Conservation (phyloP, 2,797 vertebrate species). For the Gymnoscopelus braueri region DNA sequence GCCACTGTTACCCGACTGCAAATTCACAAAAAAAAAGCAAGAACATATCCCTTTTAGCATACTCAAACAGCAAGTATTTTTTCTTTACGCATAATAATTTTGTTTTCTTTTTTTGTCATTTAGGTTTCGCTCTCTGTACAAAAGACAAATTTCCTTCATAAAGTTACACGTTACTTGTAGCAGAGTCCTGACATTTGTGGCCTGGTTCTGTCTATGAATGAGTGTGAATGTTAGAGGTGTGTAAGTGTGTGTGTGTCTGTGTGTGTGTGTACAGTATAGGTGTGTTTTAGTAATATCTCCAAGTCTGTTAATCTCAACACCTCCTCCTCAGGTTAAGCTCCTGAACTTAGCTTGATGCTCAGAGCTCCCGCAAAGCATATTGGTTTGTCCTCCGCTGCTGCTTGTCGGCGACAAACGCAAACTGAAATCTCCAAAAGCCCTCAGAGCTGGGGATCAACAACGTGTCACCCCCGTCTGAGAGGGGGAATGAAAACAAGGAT, state of each 20-base stretch:
- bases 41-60: constrained; percentile 93
- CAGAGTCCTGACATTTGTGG: constrained; percentile 84
- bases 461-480: constrained; percentile 78
- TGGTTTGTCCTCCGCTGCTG: constrained; percentile 76
- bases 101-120: constrained; percentile 65
- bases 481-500: constrained; percentile 84
- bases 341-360: constrained; percentile 75
- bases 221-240: constrained; percentile 51
- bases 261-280: constrained; percentile 54
- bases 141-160: constrained; percentile 85
- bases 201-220: constrained; percentile 69
- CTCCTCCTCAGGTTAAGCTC: constrained; percentile 79
- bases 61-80: constrained; percentile 84
- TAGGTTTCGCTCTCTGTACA: constrained; percentile 84
- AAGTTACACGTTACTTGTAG: constrained; percentile 77
- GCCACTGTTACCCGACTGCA: constrained; percentile 89
- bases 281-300: constrained; percentile 81
- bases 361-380: constrained; percentile 76
- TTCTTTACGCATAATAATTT: constrained; percentile 80
- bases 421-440: constrained; percentile 85
- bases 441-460: constrained; percentile 84
- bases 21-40: constrained; percentile 81
- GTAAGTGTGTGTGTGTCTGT: constrained; percentile 62
- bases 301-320: constrained; percentile 83
- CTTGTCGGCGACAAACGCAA: constrained; percentile 79